Evolutionary conservation across 1,140 invertebrate species (phyloP).

Genomic region (Radopholus similis): DNA sequence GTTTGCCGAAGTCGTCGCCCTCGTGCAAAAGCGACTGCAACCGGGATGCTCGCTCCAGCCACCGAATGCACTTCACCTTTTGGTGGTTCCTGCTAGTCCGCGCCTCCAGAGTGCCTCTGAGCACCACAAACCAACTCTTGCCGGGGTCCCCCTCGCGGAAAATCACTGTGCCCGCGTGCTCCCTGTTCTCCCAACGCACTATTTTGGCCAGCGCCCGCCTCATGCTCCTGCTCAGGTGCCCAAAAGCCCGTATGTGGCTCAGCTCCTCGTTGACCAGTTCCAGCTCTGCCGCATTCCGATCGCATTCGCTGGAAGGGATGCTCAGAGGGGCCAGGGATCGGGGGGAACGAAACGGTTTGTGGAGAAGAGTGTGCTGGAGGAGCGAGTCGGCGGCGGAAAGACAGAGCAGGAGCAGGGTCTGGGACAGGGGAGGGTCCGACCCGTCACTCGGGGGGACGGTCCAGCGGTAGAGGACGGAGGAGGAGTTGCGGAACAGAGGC

Average conservation of each 20-base stretch:
- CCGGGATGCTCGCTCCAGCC: constrained; percentile 70
- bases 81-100: too few relatives aligned
- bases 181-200: constrained; percentile 77
- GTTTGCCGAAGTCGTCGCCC: constrained; percentile 81
- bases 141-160: constrained; percentile 85
- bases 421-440: constrained; percentile 64
- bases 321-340: too few relatives aligned
- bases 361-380: constrained; percentile 74
- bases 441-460: constrained; percentile 66
- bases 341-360: constrained; percentile 79
- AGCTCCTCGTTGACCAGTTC: constrained; percentile 81
- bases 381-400: constrained; percentile 70
- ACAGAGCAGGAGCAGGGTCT: constrained; percentile 67
- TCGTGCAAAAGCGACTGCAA: constrained; percentile 66
- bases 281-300: constrained; percentile 74
- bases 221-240: constrained; percentile 69
- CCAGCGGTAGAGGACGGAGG: background rate
- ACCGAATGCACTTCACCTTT: constrained; percentile 67
- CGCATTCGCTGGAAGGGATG: constrained; percentile 66
- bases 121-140: constrained; percentile 81
- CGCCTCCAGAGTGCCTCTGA: constrained; percentile 76
- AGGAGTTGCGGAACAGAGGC: background rate
- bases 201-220: constrained; percentile 76
- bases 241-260: constrained; percentile 75
- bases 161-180: constrained; percentile 73